These are phyloP conservation scores for Hyposoter didymator DNA, from an alignment of 2,888 invertebrate species.

Conservation along the genomic window DNA sequence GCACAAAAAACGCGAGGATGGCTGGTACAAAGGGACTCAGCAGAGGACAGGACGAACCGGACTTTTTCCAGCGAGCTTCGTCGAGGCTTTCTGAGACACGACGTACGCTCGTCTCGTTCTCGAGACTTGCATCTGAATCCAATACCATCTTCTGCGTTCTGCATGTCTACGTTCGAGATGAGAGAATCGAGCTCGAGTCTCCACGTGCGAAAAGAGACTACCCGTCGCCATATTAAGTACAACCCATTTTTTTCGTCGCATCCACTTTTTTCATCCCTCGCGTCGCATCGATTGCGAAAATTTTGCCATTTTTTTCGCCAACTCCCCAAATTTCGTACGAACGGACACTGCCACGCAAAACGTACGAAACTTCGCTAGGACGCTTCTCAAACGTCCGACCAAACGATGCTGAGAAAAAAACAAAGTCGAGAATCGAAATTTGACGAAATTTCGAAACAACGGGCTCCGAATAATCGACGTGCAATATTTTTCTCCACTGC, in stretches of 20 bases:
- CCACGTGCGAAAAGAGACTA: constrained; percentile 61
- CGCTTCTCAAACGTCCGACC: not conserved
- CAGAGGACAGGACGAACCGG: constrained; percentile 96
- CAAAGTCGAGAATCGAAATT: not conserved
- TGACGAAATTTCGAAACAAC: constrained; percentile 6
- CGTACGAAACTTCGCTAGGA: constrained; percentile 12
- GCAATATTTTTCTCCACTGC: constrained; percentile 60
- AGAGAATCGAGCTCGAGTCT: constrained; percentile 42
- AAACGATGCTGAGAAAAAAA: not conserved
- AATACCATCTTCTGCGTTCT: too few species aligned
- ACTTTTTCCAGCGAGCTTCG: constrained; percentile 98
- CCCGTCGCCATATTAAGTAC: constrained; percentile 42
- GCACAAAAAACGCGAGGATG: constrained; percentile 96
- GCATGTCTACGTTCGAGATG: not conserved
- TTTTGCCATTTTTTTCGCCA: constrained; percentile 8
- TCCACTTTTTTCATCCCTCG: constrained; percentile 12
- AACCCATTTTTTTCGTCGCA: not conserved
- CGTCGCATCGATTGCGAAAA: not conserved
- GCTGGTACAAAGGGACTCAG: constrained; percentile 97
- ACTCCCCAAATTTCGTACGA: constrained; percentile 9
- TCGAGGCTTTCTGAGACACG: constrained; percentile 88
- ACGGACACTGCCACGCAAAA: constrained; percentile 57
- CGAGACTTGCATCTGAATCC: constrained; percentile 83
- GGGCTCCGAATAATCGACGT: constrained; percentile 43
- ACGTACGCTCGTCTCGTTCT: constrained; percentile 80